Evolutionary conservation across 2,888 invertebrate species (phyloP).

Genomic region (Lepidochrysops patricia): DNA sequence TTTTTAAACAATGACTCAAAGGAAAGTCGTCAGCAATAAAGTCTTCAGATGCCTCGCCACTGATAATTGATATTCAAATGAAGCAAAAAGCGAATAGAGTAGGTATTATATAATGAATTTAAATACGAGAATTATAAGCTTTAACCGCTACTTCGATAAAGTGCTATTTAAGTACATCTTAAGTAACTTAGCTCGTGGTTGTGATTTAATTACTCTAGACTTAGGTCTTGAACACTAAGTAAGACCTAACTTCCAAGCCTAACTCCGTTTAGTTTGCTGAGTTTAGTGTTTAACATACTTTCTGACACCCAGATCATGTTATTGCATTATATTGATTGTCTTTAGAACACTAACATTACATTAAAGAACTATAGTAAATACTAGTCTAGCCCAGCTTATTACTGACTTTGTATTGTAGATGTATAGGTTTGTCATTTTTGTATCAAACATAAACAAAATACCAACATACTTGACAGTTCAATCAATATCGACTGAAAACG

Average conservation of each 20-base stretch:
- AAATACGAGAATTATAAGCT: neutral
- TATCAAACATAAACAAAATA: neutral
- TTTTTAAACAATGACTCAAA: too few species aligned
- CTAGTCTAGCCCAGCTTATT: too few species aligned
- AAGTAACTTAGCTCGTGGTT: neutral
- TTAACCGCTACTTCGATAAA: slow-evolving; percentile 2
- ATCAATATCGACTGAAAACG: neutral
- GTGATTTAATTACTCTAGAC: slow-evolving; percentile 1
- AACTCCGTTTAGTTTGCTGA: neutral
- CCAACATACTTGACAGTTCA: neutral
- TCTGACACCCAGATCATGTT: neutral
- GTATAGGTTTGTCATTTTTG: too few species aligned
- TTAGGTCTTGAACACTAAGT: neutral
- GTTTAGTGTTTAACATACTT: neutral
- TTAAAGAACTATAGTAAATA: too few species aligned
- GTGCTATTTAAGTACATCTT: neutral
- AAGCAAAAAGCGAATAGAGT: neutral
- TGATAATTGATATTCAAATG: neutral
- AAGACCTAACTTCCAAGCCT: neutral
- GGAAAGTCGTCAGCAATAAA: too few species aligned
- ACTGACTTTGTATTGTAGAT: too few species aligned
- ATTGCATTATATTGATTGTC: neutral
- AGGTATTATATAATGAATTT: slow-evolving; percentile 5
- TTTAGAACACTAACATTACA: too few species aligned
- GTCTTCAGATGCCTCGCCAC: too few species aligned